Conservation (phyloP, 2,797 vertebrate genomes). For the Catharus ustulatus region DNA sequence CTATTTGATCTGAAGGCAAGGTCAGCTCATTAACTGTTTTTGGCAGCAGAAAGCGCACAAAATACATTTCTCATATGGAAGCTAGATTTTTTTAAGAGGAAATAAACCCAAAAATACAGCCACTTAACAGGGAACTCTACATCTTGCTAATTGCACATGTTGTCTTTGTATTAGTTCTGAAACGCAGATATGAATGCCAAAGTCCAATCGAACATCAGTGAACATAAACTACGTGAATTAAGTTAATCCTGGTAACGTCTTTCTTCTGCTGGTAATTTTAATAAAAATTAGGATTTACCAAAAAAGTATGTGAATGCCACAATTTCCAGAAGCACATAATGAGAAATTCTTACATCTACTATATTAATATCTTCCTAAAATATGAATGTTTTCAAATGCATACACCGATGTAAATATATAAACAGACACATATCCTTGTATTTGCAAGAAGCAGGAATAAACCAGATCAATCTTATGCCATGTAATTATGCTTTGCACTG, state of each 20-base stretch:
- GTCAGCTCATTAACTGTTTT: slow-evolving; percentile 66
- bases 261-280: slow-evolving; percentile 6
- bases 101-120: slow-evolving; percentile 28
- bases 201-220: background rate
- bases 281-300: background rate
- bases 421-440: background rate
- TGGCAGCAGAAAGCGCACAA: slow-evolving; percentile 23
- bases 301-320: background rate
- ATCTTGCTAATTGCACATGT: background rate
- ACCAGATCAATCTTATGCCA: background rate
- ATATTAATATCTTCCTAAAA: background rate
- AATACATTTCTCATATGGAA: slow-evolving; percentile 36
- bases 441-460: background rate
- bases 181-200: background rate
- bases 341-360: background rate
- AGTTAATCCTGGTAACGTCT: background rate
- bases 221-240: slow-evolving; percentile 38
- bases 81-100: background rate
- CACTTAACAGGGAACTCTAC: background rate
- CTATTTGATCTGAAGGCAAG: slow-evolving; percentile 56
- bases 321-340: background rate
- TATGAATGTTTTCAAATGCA: background rate
- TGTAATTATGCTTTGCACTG: background rate
- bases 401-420: background rate
- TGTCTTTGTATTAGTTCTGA: background rate